These are phyloP conservation scores for Acanthis flammea DNA, from an alignment of 2,797 vertebrate genomes.

Conservation along the genomic window DNA sequence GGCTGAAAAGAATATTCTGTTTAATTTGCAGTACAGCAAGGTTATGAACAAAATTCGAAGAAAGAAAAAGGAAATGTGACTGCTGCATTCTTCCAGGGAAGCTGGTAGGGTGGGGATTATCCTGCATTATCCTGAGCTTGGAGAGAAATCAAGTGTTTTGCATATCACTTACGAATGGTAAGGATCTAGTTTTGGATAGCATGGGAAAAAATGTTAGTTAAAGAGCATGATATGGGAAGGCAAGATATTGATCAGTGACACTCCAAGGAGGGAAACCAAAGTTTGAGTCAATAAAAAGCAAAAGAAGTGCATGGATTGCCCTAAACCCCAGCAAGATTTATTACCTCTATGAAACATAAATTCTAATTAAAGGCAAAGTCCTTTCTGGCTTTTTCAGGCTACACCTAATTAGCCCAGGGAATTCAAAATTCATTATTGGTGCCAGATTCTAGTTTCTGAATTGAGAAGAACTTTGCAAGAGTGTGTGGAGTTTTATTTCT, in stretches of 20 bases:
- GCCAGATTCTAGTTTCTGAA: neutral
- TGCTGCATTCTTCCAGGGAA: neutral
- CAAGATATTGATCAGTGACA: neutral
- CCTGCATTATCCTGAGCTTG: neutral
- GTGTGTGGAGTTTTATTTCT: neutral
- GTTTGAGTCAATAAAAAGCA: neutral
- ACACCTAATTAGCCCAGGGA: neutral
- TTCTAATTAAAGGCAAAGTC: neutral
- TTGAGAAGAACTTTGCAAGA: neutral
- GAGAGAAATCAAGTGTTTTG: constrained; percentile 7
- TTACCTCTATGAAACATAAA: neutral
- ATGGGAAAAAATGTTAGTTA: neutral
- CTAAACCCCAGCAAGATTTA: neutral
- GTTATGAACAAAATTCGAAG: neutral
- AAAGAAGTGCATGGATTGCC: neutral
- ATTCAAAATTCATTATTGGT: neutral
- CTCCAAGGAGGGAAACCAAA: neutral
- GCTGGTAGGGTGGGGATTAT: neutral
- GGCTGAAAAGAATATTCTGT: constrained; percentile 17
- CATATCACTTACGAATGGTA: neutral
- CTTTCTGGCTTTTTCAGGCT: neutral
- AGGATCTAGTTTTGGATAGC: neutral
- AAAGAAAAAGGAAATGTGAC: neutral
- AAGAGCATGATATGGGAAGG: neutral
- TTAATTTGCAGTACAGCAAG: neutral